A percentile compares a stretch with the other conserved stretches of the same genome.
These are phyloP conservation scores for Conomelus anceps DNA, from an alignment of 2,888 invertebrate species.

Conservation along the genomic window DNA sequence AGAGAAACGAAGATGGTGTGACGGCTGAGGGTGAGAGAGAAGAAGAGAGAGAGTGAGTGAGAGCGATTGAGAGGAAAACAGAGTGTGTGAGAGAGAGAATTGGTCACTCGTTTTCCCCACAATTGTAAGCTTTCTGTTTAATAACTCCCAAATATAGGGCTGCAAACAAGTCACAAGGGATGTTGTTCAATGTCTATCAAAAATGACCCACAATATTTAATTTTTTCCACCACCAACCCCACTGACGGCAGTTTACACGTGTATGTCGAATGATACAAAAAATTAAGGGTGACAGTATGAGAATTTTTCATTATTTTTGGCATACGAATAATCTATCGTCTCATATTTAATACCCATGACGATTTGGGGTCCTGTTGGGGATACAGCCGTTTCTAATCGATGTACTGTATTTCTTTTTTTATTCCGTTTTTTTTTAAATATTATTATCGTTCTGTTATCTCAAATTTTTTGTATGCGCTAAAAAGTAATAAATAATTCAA, in stretches of 20 bases:
- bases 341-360: not conserved
- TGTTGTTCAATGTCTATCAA: not conserved
- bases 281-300: not conserved
- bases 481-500: too few relatives aligned
- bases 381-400: not conserved
- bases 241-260: not conserved
- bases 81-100: not conserved
- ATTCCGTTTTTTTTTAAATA: not conserved
- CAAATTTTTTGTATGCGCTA: too few relatives aligned
- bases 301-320: not conserved
- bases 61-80: not conserved
- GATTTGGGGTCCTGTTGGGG: not conserved
- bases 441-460: not conserved
- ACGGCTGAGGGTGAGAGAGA: too few relatives aligned
- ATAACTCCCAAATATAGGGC: not conserved
- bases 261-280: not conserved
- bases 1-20: too few relatives aligned
- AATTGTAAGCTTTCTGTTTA: not conserved
- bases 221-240: not conserved
- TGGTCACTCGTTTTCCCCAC: not conserved
- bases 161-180: not conserved
- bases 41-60: slow-evolving; percentile 42
- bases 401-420: not conserved
- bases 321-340: not conserved
- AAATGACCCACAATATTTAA: not conserved